A percentile compares a stretch with the other conserved stretches of the same genome.
phyloP scores from a whole-genome alignment of 2,113 vertebrate genomes.

The Limnothrissa miodon region DNA sequence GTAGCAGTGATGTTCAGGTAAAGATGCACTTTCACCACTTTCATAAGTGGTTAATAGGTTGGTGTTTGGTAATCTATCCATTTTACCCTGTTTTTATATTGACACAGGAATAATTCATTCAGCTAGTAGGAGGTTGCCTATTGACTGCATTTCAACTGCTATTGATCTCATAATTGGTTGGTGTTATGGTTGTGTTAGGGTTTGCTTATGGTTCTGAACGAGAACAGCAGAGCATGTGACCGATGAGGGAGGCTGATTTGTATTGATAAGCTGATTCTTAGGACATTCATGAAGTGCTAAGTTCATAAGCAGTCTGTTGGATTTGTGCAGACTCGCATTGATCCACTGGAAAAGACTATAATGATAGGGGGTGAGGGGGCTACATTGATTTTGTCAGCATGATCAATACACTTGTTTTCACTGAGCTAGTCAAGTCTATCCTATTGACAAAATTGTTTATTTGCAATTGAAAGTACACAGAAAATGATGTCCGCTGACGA shows the following conservation, averaged over 20 bases:
- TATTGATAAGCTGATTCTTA: slow-evolving; percentile 57
- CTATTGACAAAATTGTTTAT: slow-evolving; percentile 38
- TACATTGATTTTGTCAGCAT: slow-evolving; percentile 41
- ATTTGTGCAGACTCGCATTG: slow-evolving; percentile 39
- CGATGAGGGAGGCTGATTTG: slow-evolving; percentile 51
- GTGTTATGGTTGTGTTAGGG: slow-evolving; percentile 51
- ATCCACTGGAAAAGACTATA: slow-evolving; percentile 40
- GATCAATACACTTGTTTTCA: slow-evolving; percentile 43
- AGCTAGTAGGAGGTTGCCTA: slow-evolving; percentile 53
- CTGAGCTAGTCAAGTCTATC: slow-evolving; percentile 35
- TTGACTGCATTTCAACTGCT: slow-evolving; percentile 59
- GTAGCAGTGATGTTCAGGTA: neutral
- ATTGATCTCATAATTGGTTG: slow-evolving; percentile 66
- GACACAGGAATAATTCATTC: slow-evolving; percentile 58
- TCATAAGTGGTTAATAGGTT: slow-evolving; percentile 8
- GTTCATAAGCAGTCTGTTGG: slow-evolving; percentile 35
- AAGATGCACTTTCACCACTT: neutral
- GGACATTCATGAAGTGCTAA: slow-evolving; percentile 34
- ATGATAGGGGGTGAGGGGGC: slow-evolving; percentile 42
- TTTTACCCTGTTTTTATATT: slow-evolving; percentile 30
- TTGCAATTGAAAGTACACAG: slow-evolving; percentile 11
- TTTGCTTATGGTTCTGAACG: slow-evolving; percentile 57
- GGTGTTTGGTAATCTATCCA: neutral
- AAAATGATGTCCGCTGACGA: slow-evolving; percentile 1
- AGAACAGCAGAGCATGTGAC: slow-evolving; percentile 57